These are phyloP conservation scores for Ahaetulla prasina DNA, from an alignment of 2,113 vertebrate species.

Conservation along the genomic window DNA sequence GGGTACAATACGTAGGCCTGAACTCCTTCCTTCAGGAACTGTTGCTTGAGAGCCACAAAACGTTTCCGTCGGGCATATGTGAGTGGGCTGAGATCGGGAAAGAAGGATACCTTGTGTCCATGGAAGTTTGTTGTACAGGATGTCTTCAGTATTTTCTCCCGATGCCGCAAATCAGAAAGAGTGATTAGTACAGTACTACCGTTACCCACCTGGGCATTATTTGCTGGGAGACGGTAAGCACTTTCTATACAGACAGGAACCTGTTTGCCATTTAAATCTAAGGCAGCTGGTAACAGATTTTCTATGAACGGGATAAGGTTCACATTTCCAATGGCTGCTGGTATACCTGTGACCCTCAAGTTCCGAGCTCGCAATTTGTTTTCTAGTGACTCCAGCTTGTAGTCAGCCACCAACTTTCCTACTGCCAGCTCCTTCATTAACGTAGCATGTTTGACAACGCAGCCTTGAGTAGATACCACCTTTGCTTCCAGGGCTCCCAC, in stretches of 20 bases:
- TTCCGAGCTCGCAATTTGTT: not conserved
- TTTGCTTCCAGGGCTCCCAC: not conserved
- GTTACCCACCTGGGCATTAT: not conserved
- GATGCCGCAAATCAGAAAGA: not conserved
- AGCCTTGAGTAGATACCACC: slow-evolving; percentile 1
- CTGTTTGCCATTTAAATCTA: not conserved
- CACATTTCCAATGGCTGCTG: not conserved
- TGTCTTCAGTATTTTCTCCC: not conserved
- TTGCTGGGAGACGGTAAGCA: not conserved
- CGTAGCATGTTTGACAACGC: not conserved
- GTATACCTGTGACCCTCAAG: not conserved
- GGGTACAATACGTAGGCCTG: not conserved
- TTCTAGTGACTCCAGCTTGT: not conserved
- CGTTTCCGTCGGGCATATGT: not conserved
- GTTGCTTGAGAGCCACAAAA: not conserved
- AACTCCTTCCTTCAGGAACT: not conserved
- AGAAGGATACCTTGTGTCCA: slow-evolving; percentile 4
- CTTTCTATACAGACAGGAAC: not conserved
- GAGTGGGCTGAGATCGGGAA: slow-evolving; percentile 5
- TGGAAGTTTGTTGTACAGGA: not conserved
- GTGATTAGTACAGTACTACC: not conserved
- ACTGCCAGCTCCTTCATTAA: slow-evolving; percentile 1
- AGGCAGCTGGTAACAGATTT: not conserved
- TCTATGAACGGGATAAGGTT: slow-evolving; percentile 3
- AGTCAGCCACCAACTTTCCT: not conserved